Evolutionary conservation across 2,113 vertebrate genomes (phyloP).

Genomic region (Phaethon lepturus): DNA sequence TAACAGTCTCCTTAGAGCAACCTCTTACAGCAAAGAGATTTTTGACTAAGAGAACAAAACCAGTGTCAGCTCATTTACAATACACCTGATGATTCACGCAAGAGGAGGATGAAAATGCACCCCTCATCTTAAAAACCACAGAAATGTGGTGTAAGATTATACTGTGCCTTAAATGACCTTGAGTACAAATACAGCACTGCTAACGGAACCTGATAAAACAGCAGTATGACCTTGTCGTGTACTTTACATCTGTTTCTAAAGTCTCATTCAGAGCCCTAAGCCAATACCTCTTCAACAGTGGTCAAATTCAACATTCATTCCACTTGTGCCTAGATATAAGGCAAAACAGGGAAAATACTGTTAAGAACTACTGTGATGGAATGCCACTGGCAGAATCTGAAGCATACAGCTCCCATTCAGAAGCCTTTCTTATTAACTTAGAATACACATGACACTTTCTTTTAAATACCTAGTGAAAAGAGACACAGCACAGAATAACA

Average conservation of each 20-base stretch:
- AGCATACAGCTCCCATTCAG: neutral
- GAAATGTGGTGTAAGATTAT: neutral
- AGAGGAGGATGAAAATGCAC: neutral
- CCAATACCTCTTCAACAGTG: neutral
- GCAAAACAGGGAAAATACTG: neutral
- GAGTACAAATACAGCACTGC: neutral
- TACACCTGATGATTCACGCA: neutral
- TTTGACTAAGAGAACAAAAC: neutral
- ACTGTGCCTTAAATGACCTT: neutral
- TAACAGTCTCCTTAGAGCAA: neutral
- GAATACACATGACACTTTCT: neutral
- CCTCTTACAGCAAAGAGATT: neutral
- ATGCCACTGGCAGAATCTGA: neutral
- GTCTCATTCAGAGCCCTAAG: neutral
- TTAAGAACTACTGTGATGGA: neutral
- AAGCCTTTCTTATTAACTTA: neutral
- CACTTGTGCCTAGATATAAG: neutral
- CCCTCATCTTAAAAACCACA: neutral
- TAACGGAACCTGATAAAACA: neutral
- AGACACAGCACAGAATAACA: neutral
- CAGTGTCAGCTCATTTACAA: neutral
- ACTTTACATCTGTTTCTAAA: neutral
- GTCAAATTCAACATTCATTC: neutral
- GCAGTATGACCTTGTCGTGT: accelerated
- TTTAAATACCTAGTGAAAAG: neutral